Conservation (phyloP, 53 echinoderm and acorn worm species). For the Glandiceps talaboti region DNA sequence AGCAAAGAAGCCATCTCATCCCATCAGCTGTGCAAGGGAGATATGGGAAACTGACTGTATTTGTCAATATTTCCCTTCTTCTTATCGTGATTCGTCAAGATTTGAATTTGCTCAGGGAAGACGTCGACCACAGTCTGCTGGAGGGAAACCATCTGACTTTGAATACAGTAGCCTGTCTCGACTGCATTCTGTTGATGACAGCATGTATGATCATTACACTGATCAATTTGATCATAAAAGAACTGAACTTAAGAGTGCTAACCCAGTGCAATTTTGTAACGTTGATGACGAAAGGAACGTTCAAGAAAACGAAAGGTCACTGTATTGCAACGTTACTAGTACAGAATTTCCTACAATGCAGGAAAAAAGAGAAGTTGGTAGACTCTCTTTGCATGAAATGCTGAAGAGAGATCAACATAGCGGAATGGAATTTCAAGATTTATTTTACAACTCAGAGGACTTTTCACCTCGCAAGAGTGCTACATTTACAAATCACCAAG, state of each 20-base stretch:
- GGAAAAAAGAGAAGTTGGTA: neutral
- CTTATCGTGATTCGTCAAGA: slow-evolving; percentile 49
- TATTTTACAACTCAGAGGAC: neutral
- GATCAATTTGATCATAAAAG: neutral
- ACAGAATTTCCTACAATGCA: neutral
- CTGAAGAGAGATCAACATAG: neutral
- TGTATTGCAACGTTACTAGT: neutral
- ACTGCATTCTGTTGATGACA: too few species aligned
- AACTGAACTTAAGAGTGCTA: neutral
- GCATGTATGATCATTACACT: too few species aligned
- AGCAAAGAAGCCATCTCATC: neutral
- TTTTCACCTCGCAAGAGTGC: neutral
- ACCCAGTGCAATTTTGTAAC: neutral
- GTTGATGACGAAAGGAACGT: neutral
- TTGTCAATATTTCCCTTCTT: neutral
- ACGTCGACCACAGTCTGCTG: neutral
- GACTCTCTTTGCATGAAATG: neutral
- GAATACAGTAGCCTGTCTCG: neutral
- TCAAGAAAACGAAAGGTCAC: neutral
- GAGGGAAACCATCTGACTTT: neutral
- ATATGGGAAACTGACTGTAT: neutral
- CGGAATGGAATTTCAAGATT: neutral
- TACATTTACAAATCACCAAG: neutral
- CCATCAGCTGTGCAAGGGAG: neutral
- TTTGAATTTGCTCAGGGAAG: slow-evolving; percentile 74